Conservation (phyloP, 2,797 vertebrate species). For the Rhinogobio ventralis region DNA sequence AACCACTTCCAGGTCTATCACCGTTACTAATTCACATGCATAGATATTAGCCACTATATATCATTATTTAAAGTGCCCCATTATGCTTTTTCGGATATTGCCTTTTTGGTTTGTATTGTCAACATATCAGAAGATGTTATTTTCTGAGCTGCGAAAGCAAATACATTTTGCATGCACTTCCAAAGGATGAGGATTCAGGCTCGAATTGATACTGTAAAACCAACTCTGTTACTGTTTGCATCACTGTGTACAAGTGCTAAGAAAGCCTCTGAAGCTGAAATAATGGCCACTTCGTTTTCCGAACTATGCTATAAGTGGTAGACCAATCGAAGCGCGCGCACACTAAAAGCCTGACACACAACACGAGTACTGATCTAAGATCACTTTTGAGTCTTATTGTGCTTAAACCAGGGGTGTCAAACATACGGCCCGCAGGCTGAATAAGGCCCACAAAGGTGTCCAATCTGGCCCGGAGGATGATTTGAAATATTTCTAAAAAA, state of each 20-base stretch:
- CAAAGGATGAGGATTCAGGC: neutral
- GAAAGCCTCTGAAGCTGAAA: neutral
- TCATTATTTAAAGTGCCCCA: neutral
- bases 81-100: neutral
- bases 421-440: too few relatives aligned
- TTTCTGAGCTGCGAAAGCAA: neutral
- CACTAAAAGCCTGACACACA: too few relatives aligned
- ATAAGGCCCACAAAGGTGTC: too few relatives aligned
- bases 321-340: neutral
- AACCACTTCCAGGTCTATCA: neutral
- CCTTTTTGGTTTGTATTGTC: neutral
- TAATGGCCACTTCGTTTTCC: neutral
- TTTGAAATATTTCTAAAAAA: too few relatives aligned
- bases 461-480: too few relatives aligned
- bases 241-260: neutral
- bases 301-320: too few relatives aligned
- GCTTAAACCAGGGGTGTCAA: too few relatives aligned
- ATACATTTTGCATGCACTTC: neutral
- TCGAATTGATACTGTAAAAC: neutral
- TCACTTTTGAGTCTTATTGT: too few relatives aligned
- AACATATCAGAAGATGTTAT: neutral
- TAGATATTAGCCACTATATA: neutral
- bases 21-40: neutral
- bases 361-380: too few relatives aligned
- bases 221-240: neutral